These are phyloP conservation scores for Cryptoprocta ferox DNA, from an alignment of 2,797 vertebrate genomes.

Conservation along the genomic window DNA sequence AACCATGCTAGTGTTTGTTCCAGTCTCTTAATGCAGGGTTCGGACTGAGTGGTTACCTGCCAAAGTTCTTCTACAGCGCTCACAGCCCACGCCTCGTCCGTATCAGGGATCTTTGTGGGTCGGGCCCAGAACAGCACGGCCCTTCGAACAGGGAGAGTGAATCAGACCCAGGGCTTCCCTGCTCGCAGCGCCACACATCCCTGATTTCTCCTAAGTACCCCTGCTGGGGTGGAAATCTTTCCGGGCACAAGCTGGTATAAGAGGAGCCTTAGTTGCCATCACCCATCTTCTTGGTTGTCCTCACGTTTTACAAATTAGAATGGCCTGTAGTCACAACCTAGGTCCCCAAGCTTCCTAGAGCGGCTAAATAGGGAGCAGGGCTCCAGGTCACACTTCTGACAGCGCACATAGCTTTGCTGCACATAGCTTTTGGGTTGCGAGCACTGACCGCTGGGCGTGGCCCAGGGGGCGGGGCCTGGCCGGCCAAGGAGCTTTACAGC, in stretches of 20 bases:
- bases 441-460: not conserved
- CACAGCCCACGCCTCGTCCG: not conserved
- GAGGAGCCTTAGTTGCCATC: not conserved
- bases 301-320: not conserved
- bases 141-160: not conserved
- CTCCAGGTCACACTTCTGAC: not conserved
- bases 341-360: not conserved
- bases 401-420: not conserved
- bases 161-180: not conserved
- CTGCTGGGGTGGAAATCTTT: not conserved
- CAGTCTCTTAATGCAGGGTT: not conserved
- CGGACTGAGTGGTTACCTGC: not conserved
- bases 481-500: not conserved
- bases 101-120: not conserved
- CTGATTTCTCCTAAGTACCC: not conserved
- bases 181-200: not conserved
- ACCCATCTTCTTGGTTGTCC: not conserved
- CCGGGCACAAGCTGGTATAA: not conserved
- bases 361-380: not conserved
- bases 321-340: not conserved
- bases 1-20: not conserved
- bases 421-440: no score
- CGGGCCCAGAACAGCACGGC: not conserved
- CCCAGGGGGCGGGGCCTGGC: accelerated
- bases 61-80: not conserved